Base-by-base conservation (phyloP, 2,113 vertebrate species). In the Sorex araneus region DNA sequence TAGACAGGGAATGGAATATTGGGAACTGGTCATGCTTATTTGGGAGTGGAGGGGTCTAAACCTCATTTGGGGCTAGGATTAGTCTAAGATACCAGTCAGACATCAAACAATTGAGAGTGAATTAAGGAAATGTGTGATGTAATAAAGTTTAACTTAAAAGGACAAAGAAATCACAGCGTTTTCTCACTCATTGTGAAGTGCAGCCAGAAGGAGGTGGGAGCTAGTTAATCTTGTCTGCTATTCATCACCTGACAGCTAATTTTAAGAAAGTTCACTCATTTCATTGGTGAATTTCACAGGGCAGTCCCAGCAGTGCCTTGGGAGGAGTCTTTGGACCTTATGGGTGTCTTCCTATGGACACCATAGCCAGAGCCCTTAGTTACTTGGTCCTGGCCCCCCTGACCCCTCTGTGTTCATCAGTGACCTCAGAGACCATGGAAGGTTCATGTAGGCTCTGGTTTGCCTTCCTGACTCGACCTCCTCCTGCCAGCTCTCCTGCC, bases 221-320 rank as follows among this genome's bases (percentile, higher is more conserved):
- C 34, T n/a, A 47, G 36, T 69, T 23, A 77, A 36, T 78, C 36
- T 21, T 50, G 71, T 6, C 36, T 84, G 32, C 2, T 27, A 32
- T 47, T 67, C 32, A 57, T 81, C 43, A 36, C 40, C 63, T 23
- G 13, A 75, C 25, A 21, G 45, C 88, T 80, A 63, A 27, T 12
- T 87, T 79, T 32, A 36, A 66, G 54, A 16, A 78, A 12, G n/a
- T 11, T n/a, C 25, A 70, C 73, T 40, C 73, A 30, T 66, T 40
- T 28, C 25, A 2, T 1, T 28, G 30, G n/a, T 18, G 50, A 70
- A 25, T 1, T 25, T 74, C 11, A n/a, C 0, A 1, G 19, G 36
- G 5, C n/a, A 13, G 66, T 23, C 36, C 6, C 0, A 45, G 18
- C 23, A 50, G 34, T 28, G 13, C 21, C 10, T 47, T 64, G 34